Base-by-base conservation (phyloP, 2,113 vertebrate genomes). In the Columba livia region DNA sequence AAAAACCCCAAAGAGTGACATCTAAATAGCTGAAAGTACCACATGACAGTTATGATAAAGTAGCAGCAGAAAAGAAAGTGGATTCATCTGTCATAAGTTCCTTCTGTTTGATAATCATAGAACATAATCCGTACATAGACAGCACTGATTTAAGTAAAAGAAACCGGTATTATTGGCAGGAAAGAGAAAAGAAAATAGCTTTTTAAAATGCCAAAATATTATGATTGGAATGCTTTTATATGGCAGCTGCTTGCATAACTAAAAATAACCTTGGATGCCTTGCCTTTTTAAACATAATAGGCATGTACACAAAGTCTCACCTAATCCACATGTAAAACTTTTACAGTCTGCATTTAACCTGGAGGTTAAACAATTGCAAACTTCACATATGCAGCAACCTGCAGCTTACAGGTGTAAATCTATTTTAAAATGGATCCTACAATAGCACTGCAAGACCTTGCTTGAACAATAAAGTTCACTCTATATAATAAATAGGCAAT, bases 101-200 rank as follows among this genome's bases (percentile, higher is more conserved):
- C n/a, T 93, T 71, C 88, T 90, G 77, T 96, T 93, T 97, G 92
- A 94, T 96, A 95, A 95, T 94, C 74, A 85, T 0, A 82, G 47
- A 94, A 90, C 44, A 83, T 60, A 89, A 90, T 66, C 64, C 1
- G 3, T 77, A 94, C 50, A 71, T 2, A 94, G 90, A 93, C 86
- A 92, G 87, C 57, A 58, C 70, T 77, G 90, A 89, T 90, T 94
- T 92, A 94, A 85, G 66, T 48, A 85, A 56, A 81, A 89, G 47
- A 84, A 97, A 91, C 34, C 66, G 42, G 40, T 69, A 62, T 66
- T 89, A 90, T 48, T 87, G 66, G 65, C 80, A 95, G 54, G 26
- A 86, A 89, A 72, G 64, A 80, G 93, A 60, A 93, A 94, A 90
- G 57, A 92, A 21, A 92, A 73, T 10, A 81, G 17, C 65, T 95